Percentiles rank a stretch among this genome's conserved stretches.
Evolutionary conservation across 2,113 vertebrate species (phyloP).

Genomic region (Heterochromis multidens): DNA sequence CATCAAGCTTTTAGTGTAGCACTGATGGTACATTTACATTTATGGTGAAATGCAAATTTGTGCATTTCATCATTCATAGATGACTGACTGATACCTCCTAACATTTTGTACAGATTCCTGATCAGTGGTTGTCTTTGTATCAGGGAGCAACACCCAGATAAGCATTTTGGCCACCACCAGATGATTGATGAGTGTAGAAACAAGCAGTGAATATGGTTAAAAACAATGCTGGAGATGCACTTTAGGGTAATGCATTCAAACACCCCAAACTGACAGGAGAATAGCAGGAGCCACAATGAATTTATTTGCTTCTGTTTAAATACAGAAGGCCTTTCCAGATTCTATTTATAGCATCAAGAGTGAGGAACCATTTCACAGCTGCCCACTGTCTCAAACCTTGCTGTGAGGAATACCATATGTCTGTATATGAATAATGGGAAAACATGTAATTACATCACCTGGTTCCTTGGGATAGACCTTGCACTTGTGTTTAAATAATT

Average conservation of each 20-base stretch:
- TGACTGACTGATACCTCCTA: background rate
- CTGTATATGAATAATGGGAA: conserved; percentile 67
- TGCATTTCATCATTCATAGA: background rate
- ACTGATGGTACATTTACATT: background rate
- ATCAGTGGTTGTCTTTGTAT: background rate
- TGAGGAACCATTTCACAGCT: background rate
- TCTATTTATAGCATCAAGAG: background rate
- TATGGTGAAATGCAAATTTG: background rate
- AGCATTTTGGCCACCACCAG: background rate
- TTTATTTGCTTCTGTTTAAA: background rate
- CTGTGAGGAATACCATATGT: conserved; percentile 28
- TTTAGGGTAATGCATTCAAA: background rate
- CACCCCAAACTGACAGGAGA: background rate
- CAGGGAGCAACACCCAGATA: background rate
- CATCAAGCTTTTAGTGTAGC: background rate
- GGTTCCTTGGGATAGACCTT: conserved; percentile 44
- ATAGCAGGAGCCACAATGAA: background rate
- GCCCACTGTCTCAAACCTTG: background rate
- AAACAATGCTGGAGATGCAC: background rate
- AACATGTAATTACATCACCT: conserved; percentile 68
- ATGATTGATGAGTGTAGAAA: background rate
- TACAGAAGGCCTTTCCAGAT: background rate
- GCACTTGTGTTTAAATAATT: conserved; percentile 64
- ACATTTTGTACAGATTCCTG: background rate
- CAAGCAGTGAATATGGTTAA: background rate